Base-by-base conservation (phyloP, 2,888 invertebrate genomes). In the Oscheius sp. region DNA sequence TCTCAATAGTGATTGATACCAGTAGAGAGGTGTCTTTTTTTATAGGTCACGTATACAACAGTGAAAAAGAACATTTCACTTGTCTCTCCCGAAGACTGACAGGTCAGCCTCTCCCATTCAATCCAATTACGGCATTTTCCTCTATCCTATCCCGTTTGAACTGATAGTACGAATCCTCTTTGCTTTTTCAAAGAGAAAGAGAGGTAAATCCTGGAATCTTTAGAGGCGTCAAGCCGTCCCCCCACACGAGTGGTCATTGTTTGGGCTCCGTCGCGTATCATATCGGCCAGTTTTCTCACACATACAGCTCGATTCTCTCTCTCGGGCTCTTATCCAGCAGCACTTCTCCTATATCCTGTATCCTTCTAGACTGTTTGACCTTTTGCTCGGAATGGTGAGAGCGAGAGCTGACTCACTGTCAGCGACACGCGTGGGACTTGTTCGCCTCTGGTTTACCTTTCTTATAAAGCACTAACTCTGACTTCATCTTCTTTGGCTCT, bases 191-290 rank as follows among this genome's bases (percentile, higher is more conserved):
- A 21, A 21, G 21, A 21, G 21, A 21, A 29, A 60, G 13, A 33
- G 35, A n/a, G 21, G 47, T n/a, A 47, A 29, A 33, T 50, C 48
- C 63, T 48, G 63, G 68, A 55, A 55, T 13, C 55, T 21, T 53
- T 33, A 32, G 35, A 68, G 55, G 42, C 55, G 55, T 37, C 68
- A 53, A 68, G 55, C 35, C 51, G 33, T 29, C 55, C 55, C 9
- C 1, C 29, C 55, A n/a, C 33, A n/a, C 68, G 68, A 68, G 68
- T 68, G 68, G 68, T 68, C 68, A 68, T 53, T 68, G 68, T 68
- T 68, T 68, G 68, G 13, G 32, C 53, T 33, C 35, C 32, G 13
- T 21, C 53, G 68, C 53, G 68, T 68, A 68, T 68, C 68, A 68
- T n/a, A 68, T 68, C 55, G 55, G 55, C 68, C 37, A 68, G 68